phyloP scores from a whole-genome alignment of 1,140 invertebrate species.

The Drosophila punjabiensis region DNA sequence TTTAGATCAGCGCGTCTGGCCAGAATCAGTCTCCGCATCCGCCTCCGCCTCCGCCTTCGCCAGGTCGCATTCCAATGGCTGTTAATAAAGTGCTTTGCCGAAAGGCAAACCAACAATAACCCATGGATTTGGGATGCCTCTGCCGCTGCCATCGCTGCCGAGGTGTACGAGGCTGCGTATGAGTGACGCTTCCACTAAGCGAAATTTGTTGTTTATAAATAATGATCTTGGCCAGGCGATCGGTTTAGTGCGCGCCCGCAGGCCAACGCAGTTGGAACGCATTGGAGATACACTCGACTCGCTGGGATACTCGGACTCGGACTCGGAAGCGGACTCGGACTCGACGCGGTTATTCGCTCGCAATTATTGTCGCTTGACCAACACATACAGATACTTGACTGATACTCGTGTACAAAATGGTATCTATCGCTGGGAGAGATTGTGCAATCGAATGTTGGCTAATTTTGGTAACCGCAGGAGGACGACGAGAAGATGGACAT shows the following conservation, averaged over 20 bases:
- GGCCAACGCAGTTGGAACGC: slow-evolving; percentile 73
- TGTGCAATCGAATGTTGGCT: slow-evolving; percentile 32
- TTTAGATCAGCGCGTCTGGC: slow-evolving; percentile 65
- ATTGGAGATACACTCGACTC: slow-evolving; percentile 35
- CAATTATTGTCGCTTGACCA: slow-evolving; percentile 50
- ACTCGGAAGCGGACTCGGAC: slow-evolving; percentile 1
- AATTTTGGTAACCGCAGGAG: slow-evolving; percentile 56
- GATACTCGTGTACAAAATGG: slow-evolving; percentile 59
- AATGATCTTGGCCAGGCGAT: slow-evolving; percentile 81
- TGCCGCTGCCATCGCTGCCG: slow-evolving; percentile 15
- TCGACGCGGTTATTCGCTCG: slow-evolving; percentile 12
- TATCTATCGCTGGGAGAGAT: slow-evolving; percentile 46
- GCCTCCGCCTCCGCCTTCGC: slow-evolving; percentile 19
- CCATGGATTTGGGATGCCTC: slow-evolving; percentile 51
- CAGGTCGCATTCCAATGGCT: slow-evolving; percentile 71
- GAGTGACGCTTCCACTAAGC: slow-evolving; percentile 73
- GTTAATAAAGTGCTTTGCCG: slow-evolving; percentile 71
- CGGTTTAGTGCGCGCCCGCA: slow-evolving; percentile 77
- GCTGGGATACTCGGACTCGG: slow-evolving; percentile 21
- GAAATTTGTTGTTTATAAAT: slow-evolving; percentile 82
- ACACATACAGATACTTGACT: slow-evolving; percentile 7
- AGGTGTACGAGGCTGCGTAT: slow-evolving; percentile 43
- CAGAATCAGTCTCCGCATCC: slow-evolving; percentile 56
- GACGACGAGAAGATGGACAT: slow-evolving; percentile 94
- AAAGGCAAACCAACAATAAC: slow-evolving; percentile 77